These are phyloP conservation scores for Zophobas atratus DNA, from an alignment of 1,140 invertebrate genomes.

Conservation along the genomic window DNA sequence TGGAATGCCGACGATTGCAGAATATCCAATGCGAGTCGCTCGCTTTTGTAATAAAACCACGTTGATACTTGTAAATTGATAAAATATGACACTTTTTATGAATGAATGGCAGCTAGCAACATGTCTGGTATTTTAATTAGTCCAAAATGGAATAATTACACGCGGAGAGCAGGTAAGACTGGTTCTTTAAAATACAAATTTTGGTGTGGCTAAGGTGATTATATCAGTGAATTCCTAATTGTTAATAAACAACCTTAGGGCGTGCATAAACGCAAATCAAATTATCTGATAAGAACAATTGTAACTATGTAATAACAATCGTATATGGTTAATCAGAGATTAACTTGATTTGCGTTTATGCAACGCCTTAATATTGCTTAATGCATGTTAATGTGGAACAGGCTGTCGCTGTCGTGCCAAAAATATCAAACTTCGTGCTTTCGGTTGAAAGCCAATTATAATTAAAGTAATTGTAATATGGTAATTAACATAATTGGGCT, in stretches of 20 bases:
- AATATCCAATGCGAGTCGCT: conserved; percentile 15
- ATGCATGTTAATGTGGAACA: conserved; percentile 33
- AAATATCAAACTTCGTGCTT: conserved; percentile 24
- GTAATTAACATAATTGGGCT: conserved; percentile 16
- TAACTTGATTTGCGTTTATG: too few relatives aligned
- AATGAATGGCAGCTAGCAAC: conserved; percentile 23
- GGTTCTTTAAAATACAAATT: conserved; percentile 6
- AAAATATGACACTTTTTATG: conserved; percentile 39
- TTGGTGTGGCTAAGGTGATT: conserved; percentile 2
- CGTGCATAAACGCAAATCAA: too few relatives aligned
- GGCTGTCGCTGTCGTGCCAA: conserved; percentile 10
- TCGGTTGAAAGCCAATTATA: conserved; percentile 27
- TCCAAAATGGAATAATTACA: conserved; percentile 19
- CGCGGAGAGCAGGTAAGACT: not conserved
- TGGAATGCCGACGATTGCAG: conserved; percentile 28
- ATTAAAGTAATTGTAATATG: conserved; percentile 26
- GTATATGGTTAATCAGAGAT: too few relatives aligned
- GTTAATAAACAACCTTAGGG: conserved; percentile 42
- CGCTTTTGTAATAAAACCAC: conserved; percentile 14
- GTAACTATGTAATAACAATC: too few relatives aligned
- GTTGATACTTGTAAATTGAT: conserved; percentile 35
- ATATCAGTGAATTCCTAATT: conserved; percentile 30
- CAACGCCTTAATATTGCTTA: conserved; percentile 27
- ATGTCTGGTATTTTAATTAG: conserved; percentile 36
- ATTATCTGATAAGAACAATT: too few relatives aligned